These are phyloP conservation scores for Prosapia bicincta DNA, from an alignment of 2,888 invertebrate species.

Conservation along the genomic window DNA sequence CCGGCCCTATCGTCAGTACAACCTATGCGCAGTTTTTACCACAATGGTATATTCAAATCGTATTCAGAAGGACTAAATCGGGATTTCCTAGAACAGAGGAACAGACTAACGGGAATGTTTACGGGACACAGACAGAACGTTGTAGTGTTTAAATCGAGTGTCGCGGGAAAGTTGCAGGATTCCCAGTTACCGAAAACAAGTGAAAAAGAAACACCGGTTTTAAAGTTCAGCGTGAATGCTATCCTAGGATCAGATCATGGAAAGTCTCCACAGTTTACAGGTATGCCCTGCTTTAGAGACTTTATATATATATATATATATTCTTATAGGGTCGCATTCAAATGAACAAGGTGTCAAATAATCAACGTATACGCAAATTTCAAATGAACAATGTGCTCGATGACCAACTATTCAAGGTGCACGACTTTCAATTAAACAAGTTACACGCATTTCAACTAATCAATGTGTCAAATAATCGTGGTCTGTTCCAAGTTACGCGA, in stretches of 20 bases:
- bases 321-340: too few species aligned
- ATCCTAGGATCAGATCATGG: constrained; percentile 60
- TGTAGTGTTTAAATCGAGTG: constrained; percentile 20
- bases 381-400: too few species aligned
- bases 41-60: constrained; percentile 16
- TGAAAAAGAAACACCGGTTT: constrained; percentile 61
- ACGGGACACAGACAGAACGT: constrained; percentile 24
- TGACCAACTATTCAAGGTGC: too few species aligned
- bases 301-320: too few species aligned
- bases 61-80: constrained; percentile 10
- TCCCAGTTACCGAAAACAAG: background rate
- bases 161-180: background rate
- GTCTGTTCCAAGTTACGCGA: too few species aligned
- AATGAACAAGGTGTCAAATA: too few species aligned
- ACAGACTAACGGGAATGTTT: constrained; percentile 12
- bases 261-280: constrained; percentile 28
- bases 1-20: background rate
- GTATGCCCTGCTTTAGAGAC: background rate
- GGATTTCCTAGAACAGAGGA: background rate
- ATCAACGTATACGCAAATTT: too few species aligned
- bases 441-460: too few species aligned
- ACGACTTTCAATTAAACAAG: too few species aligned
- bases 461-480: too few species aligned
- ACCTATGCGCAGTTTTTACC: constrained; percentile 18
- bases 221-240: constrained; percentile 91